These are phyloP conservation scores for Sardina pilchardus DNA, from an alignment of 2,113 vertebrate genomes.

Conservation along the genomic window DNA sequence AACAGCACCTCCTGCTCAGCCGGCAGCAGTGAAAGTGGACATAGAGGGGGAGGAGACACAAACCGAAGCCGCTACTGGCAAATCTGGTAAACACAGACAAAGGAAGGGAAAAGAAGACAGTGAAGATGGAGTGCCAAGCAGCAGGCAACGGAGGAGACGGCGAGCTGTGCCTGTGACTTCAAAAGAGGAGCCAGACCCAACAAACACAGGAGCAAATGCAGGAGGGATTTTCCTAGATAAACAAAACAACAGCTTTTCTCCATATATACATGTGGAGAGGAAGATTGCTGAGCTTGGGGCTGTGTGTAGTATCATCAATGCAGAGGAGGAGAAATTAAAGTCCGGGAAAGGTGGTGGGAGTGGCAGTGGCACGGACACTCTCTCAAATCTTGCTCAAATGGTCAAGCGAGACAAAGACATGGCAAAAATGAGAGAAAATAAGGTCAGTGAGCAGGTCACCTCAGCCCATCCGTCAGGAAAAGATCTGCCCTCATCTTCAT, in stretches of 20 bases:
- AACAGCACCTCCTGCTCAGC: constrained; percentile 20
- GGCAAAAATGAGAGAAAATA: constrained; percentile 56
- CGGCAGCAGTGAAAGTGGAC: constrained; percentile 62
- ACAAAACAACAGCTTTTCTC: constrained; percentile 78
- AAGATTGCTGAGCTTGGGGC: constrained; percentile 89
- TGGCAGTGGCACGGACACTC: constrained; percentile 58
- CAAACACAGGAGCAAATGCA: constrained; percentile 44
- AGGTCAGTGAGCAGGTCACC: constrained; percentile 64
- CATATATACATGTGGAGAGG: constrained; percentile 95
- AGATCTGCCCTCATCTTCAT: constrained; percentile 86
- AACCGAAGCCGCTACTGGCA: constrained; percentile 71
- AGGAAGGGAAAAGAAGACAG: constrained; percentile 76
- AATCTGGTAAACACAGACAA: constrained; percentile 72
- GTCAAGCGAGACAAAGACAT: constrained; percentile 68
- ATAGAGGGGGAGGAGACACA: constrained; percentile 69
- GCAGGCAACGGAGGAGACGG: constrained; percentile 66
- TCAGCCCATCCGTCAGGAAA: constrained; percentile 80
- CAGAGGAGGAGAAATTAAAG: constrained; percentile 84
- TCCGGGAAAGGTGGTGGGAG: constrained; percentile 65
- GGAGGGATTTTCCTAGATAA: constrained; percentile 56
- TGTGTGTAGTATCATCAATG: constrained; percentile 94
- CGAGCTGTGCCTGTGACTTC: constrained; percentile 52
- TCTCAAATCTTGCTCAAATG: constrained; percentile 62
- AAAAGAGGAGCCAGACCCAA: constrained; percentile 65
- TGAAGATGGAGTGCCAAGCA: constrained; percentile 63